A percentile compares a stretch with the other conserved stretches of the same genome.
These are phyloP conservation scores for Melipona quadrifasciata DNA, from an alignment of 1,140 invertebrate genomes.

Conservation along the genomic window DNA sequence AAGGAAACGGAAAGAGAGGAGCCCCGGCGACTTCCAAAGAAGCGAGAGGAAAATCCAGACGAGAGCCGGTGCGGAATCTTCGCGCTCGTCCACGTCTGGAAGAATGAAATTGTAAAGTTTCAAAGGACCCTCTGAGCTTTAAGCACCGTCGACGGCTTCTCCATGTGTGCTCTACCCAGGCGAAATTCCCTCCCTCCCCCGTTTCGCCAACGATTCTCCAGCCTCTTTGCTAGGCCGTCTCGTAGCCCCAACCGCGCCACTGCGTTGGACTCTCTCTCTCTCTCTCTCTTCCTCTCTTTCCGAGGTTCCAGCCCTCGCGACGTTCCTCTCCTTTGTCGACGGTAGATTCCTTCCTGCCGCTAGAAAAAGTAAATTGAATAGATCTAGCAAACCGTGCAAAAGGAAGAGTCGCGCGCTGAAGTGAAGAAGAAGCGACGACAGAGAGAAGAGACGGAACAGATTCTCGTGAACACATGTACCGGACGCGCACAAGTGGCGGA, in stretches of 20 bases:
- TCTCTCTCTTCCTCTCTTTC: slow-evolving; percentile 21
- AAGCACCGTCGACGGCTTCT: slow-evolving; percentile 68
- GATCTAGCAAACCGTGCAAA: slow-evolving; percentile 62
- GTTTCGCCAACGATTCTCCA: neutral
- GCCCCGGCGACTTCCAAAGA: slow-evolving; percentile 12
- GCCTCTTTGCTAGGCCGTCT: neutral
- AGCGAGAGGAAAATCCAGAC: slow-evolving; percentile 53
- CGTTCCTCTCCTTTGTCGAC: slow-evolving; percentile 66
- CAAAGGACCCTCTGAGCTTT: slow-evolving; percentile 73
- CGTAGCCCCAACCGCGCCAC: neutral
- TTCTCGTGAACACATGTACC: neutral
- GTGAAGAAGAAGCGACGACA: slow-evolving; percentile 6
- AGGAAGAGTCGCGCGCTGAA: slow-evolving; percentile 14
- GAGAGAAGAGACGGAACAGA: neutral
- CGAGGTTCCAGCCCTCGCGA: slow-evolving; percentile 49
- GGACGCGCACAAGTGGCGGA: neutral
- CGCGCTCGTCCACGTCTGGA: slow-evolving; percentile 64
- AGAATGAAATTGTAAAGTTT: slow-evolving; percentile 75
- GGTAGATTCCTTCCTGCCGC: slow-evolving; percentile 54
- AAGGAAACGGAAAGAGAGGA: neutral
- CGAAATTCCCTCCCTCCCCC: slow-evolving; percentile 41
- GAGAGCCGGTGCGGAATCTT: slow-evolving; percentile 64
- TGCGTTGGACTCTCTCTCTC: neutral
- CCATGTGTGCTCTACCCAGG: slow-evolving; percentile 52
- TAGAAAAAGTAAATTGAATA: slow-evolving; percentile 75